phyloP scores from a whole-genome alignment of 2,888 invertebrate genomes.

The Germaria angustata region DNA sequence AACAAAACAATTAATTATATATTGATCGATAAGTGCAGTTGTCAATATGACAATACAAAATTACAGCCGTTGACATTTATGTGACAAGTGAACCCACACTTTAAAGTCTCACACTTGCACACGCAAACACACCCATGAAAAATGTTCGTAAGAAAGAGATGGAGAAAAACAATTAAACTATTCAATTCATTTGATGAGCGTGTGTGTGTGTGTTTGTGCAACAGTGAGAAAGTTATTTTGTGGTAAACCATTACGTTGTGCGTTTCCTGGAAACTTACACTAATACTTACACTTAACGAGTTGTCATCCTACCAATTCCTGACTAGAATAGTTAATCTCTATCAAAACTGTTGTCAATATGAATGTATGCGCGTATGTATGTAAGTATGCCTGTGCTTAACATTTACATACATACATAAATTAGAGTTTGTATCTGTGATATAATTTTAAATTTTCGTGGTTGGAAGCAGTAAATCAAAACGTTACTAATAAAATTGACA shows the following conservation, averaged over 20 bases:
- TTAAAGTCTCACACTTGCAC: neutral
- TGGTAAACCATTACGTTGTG: constrained; percentile 30
- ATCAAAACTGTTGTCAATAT: neutral
- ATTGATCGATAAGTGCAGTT: constrained; percentile 61
- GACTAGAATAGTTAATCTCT: constrained; percentile 42
- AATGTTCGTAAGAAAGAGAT: neutral
- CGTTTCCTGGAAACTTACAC: constrained; percentile 53
- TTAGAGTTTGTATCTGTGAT: neutral
- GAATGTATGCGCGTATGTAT: neutral
- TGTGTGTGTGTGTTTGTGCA: neutral
- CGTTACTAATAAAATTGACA: constrained; percentile 1
- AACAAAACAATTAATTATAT: constrained; percentile 60
- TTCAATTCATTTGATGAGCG: neutral
- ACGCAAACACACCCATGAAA: neutral
- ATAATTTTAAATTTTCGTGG: constrained; percentile 33
- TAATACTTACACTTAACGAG: constrained; percentile 1
- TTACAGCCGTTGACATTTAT: constrained; percentile 61
- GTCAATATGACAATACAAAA: constrained; percentile 46
- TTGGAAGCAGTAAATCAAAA: constrained; percentile 55
- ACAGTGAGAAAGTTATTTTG: neutral
- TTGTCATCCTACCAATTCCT: constrained; percentile 42
- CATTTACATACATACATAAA: neutral
- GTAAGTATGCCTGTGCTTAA: neutral
- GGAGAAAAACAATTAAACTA: constrained; percentile 32
- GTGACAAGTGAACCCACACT: constrained; percentile 64